These are phyloP conservation scores for Artibeus jamaicensis DNA, from an alignment of 2,797 vertebrate genomes.

Conservation along the genomic window DNA sequence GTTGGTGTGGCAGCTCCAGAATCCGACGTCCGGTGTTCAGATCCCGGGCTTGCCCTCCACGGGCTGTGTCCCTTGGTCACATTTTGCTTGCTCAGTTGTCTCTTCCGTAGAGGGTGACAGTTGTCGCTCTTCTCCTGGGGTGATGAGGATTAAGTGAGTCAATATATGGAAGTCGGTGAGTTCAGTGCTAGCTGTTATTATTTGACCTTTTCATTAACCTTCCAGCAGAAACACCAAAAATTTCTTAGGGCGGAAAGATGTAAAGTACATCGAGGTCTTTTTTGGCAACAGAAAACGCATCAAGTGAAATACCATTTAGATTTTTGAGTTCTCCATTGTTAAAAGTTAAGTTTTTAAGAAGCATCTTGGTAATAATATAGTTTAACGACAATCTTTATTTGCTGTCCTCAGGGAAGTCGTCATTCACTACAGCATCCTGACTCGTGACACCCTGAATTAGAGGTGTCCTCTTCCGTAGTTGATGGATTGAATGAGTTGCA, in stretches of 20 bases:
- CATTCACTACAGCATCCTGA: background rate
- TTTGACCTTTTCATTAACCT: background rate
- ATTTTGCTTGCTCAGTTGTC: background rate
- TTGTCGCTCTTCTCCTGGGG: background rate
- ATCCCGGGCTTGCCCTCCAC: background rate
- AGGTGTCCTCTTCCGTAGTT: background rate
- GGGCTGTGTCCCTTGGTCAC: background rate
- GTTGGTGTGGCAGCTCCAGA: background rate
- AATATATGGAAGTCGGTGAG: background rate
- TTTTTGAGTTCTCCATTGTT: background rate
- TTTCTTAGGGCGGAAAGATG: background rate
- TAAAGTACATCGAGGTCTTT: background rate
- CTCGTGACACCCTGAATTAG: background rate
- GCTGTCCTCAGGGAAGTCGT: background rate
- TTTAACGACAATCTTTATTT: background rate
- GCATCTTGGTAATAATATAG: background rate
- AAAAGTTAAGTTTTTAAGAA: slow-evolving; percentile 36
- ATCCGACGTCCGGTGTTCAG: background rate
- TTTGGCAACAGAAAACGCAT: background rate
- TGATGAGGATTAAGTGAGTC: background rate
- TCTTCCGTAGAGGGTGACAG: background rate
- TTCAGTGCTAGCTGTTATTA: background rate
- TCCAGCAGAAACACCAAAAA: background rate
- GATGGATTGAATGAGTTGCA: background rate
- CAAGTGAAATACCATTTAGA: background rate